A percentile compares a stretch with the other conserved stretches of the same genome.
phyloP scores from a whole-genome alignment of 2,797 vertebrate species.

The Serranus cabrilla region DNA sequence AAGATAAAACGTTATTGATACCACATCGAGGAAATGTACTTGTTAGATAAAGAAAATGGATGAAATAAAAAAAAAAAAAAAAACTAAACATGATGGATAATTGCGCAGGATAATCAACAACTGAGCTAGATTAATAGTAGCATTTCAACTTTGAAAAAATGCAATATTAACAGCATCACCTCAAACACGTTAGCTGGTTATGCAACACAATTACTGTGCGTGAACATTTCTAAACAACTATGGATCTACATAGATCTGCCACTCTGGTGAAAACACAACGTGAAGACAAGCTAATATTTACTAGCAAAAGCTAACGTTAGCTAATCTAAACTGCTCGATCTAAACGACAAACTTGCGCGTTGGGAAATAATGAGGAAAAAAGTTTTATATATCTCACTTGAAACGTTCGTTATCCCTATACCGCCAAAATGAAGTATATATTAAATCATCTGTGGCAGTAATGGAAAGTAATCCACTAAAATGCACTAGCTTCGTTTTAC shows the following conservation, averaged over 20 bases:
- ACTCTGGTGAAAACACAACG: background rate
- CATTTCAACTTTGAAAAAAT: background rate
- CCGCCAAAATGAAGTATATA: background rate
- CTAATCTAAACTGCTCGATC: background rate
- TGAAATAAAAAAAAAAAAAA: too few relatives aligned
- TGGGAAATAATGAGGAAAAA: background rate
- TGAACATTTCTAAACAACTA: background rate
- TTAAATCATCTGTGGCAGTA: background rate
- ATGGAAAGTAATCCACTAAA: background rate
- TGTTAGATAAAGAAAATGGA: too few relatives aligned
- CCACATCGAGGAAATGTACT: too few relatives aligned
- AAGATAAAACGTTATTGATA: too few relatives aligned
- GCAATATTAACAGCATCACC: background rate
- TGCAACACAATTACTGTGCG: fast-evolving
- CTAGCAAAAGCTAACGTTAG: conserved; percentile 31
- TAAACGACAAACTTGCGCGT: fast-evolving
- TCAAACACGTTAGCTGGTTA: background rate
- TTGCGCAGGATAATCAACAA: background rate
- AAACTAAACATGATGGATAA: too few relatives aligned
- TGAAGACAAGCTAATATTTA: conserved; percentile 19
- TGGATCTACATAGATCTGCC: background rate
- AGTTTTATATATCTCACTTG: conserved; percentile 17
- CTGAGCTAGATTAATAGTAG: background rate
- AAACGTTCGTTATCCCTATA: background rate
- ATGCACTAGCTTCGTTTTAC: background rate